These are phyloP conservation scores for Archivesica marissinica DNA, from an alignment of 1,140 invertebrate species.

Conservation along the genomic window DNA sequence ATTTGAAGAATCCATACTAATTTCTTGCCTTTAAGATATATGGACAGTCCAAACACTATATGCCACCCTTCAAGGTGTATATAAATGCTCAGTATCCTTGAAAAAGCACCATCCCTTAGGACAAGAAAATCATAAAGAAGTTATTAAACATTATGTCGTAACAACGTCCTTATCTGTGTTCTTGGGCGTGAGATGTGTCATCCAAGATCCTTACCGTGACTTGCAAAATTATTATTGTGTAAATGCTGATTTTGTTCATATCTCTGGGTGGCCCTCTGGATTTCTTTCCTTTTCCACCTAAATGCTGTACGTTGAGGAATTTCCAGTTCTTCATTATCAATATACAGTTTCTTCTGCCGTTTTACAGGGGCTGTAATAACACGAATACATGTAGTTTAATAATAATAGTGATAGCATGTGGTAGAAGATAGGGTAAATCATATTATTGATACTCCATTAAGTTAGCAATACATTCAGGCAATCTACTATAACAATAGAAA, in stretches of 20 bases:
- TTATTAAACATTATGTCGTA: neutral
- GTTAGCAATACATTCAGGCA: no score
- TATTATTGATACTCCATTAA: no score
- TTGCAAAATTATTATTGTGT: neutral
- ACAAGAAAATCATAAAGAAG: neutral
- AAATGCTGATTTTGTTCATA: neutral
- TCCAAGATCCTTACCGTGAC: neutral
- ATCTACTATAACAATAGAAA: no score
- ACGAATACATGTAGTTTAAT: no score
- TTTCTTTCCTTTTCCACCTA: neutral
- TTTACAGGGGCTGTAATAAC: conserved; percentile 20
- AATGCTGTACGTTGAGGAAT: neutral
- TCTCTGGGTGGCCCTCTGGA: neutral
- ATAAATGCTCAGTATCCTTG: neutral
- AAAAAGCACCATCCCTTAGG: neutral
- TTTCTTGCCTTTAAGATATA: neutral
- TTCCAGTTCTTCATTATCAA: neutral
- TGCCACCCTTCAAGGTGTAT: neutral
- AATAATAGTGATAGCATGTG: no score
- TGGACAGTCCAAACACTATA: no score
- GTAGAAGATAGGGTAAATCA: no score
- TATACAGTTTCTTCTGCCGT: conserved; percentile 18
- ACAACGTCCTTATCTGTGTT: neutral
- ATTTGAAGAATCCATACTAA: no score
- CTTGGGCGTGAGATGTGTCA: neutral